These are phyloP conservation scores for Lycocerus yunnanus DNA, from an alignment of 2,888 invertebrate genomes.

Conservation along the genomic window DNA sequence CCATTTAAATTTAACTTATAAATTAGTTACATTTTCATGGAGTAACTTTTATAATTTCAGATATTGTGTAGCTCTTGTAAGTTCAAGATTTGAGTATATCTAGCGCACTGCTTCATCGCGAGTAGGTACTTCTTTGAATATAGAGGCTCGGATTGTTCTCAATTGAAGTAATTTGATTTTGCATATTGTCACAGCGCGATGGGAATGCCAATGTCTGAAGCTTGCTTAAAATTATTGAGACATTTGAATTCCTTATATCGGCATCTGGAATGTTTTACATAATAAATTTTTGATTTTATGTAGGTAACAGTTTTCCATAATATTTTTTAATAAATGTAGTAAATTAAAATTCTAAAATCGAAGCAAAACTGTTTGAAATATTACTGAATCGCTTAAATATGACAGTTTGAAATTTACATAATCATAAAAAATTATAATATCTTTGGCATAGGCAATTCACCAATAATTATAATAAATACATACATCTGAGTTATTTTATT, in stretches of 20 bases:
- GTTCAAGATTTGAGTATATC: background rate
- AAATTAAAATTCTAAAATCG: background rate
- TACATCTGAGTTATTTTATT: too few relatives aligned
- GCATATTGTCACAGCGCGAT: conserved; percentile 26
- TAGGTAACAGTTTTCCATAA: background rate
- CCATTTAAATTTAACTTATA: background rate
- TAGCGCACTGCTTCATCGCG: conserved; percentile 6
- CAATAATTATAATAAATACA: background rate
- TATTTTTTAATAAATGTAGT: background rate
- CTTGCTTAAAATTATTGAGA: conserved; percentile 28
- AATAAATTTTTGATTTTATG: background rate
- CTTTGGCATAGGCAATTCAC: background rate
- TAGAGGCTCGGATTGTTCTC: conserved; percentile 21
- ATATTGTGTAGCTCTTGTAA: background rate
- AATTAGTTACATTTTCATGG: background rate
- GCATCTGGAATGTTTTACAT: background rate
- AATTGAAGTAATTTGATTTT: conserved; percentile 27
- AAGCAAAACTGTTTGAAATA: background rate
- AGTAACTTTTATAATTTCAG: background rate
- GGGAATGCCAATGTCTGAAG: conserved; percentile 13
- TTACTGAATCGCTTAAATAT: background rate
- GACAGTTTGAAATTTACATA: background rate
- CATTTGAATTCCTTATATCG: background rate
- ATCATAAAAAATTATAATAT: background rate
- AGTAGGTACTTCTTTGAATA: conserved; percentile 14